Conservation (phyloP, 2,113 vertebrate genomes). For the Cygnus atratus region DNA sequence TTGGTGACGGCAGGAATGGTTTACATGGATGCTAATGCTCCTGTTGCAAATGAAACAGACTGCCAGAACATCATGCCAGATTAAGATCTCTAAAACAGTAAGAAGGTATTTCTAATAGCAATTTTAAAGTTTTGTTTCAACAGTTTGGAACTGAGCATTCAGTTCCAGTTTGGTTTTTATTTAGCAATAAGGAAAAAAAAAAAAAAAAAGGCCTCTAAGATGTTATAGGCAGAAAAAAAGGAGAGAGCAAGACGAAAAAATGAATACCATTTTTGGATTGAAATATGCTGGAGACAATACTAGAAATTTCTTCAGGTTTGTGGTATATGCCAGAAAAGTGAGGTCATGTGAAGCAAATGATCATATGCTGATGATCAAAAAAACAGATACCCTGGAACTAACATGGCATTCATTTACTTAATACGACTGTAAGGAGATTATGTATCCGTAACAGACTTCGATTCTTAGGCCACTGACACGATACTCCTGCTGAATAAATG, state of each 20-base stretch:
- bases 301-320: not conserved
- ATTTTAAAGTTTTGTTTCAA: not conserved
- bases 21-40: not conserved
- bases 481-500: not conserved
- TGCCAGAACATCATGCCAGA: not conserved
- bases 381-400: not conserved
- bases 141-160: not conserved
- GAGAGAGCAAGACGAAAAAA: not conserved
- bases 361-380: not conserved
- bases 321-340: not conserved
- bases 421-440: not conserved
- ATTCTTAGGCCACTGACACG: not conserved
- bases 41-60: not conserved
- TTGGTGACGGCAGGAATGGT: not conserved
- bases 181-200: not conserved
- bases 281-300: not conserved
- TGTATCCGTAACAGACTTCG: not conserved
- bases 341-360: not conserved
- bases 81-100: not conserved
- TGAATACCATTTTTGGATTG: not conserved
- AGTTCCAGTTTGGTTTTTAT: not conserved
- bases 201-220: not conserved
- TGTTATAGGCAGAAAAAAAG: not conserved
- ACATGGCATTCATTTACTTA: not conserved
- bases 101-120: not conserved